Evolutionary conservation across 2,888 invertebrate genomes (phyloP).

Genomic region (Biston betularia): DNA sequence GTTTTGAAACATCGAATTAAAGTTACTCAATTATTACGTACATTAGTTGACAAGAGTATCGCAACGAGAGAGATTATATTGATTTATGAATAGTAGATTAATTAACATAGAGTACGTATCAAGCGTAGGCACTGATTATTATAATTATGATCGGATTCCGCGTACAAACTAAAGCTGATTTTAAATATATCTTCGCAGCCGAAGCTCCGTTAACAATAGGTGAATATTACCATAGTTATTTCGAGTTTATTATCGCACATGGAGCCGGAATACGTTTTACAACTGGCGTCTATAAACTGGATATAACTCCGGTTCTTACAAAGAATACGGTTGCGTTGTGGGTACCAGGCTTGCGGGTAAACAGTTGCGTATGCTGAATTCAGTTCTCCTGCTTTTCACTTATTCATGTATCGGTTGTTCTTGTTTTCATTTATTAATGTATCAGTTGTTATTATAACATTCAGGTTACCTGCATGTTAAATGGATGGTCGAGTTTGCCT

Average conservation of each 20-base stretch:
- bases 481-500: too few species aligned
- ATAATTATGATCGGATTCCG: conserved; percentile 8
- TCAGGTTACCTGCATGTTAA: too few species aligned
- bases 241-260: conserved; percentile 59
- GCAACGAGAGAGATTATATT: conserved; percentile 6
- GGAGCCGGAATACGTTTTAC: conserved; percentile 60
- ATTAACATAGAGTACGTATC: not conserved
- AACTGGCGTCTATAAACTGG: conserved; percentile 64
- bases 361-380: conserved; percentile 1
- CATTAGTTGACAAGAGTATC: conserved; percentile 5
- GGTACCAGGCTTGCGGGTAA: not conserved
- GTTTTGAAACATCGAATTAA: conserved; percentile 6
- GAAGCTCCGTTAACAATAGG: conserved; percentile 54
- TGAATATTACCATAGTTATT: conserved; percentile 56
- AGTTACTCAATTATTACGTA: conserved; percentile 7
- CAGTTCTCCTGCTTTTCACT: conserved; percentile 2
- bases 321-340: conserved; percentile 59
- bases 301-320: conserved; percentile 62
- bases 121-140: not conserved
- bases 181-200: conserved; percentile 2
- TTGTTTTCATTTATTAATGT: not conserved
- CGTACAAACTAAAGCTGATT: conserved; percentile 12
- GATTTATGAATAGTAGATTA: not conserved
- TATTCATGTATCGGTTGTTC: not conserved
- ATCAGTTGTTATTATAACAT: not conserved